Conservation (phyloP, 1,140 invertebrate species). For the Aphelenchoides fujianensis region DNA sequence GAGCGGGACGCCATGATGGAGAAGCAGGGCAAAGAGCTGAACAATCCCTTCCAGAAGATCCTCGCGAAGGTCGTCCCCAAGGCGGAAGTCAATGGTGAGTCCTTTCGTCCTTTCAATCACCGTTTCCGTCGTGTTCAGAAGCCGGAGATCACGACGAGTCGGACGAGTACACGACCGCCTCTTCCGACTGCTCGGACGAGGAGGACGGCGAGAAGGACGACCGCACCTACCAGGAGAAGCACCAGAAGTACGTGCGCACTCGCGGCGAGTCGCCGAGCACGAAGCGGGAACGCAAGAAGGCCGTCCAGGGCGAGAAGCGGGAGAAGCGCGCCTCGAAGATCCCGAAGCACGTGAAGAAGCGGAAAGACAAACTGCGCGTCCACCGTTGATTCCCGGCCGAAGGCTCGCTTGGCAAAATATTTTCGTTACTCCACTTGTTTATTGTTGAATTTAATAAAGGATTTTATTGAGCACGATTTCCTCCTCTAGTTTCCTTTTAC, state of each 20-base stretch:
- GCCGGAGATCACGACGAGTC: conserved; percentile 49
- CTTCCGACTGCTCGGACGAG: conserved; percentile 63
- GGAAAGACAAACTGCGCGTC: conserved; percentile 50
- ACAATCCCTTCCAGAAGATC: conserved; percentile 65
- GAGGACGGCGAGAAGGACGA: conserved; percentile 19
- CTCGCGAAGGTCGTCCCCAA: conserved; percentile 50
- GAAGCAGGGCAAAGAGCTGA: conserved; percentile 70
- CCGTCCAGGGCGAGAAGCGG: conserved; percentile 73
- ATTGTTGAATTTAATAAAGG: conserved; percentile 1
- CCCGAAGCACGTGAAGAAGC: conserved; percentile 92
- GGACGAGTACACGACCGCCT: conserved; percentile 65
- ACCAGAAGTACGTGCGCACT: conserved; percentile 45
- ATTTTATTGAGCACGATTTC: neutral
- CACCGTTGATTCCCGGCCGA: conserved; percentile 21
- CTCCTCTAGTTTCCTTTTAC: neutral
- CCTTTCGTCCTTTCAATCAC: no score
- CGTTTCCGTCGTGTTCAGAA: conserved; percentile 65
- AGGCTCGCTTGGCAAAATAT: neutral
- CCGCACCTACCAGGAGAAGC: conserved; percentile 65
- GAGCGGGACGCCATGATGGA: conserved; percentile 81
- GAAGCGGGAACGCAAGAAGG: conserved; percentile 70
- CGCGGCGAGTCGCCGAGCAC: conserved; percentile 80
- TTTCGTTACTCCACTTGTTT: neutral
- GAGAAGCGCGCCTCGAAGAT: conserved; percentile 80
- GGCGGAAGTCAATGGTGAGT: conserved; percentile 17